Evolutionary conservation across 2,113 vertebrate species (phyloP).

Genomic region (Haemorhous mexicanus): DNA sequence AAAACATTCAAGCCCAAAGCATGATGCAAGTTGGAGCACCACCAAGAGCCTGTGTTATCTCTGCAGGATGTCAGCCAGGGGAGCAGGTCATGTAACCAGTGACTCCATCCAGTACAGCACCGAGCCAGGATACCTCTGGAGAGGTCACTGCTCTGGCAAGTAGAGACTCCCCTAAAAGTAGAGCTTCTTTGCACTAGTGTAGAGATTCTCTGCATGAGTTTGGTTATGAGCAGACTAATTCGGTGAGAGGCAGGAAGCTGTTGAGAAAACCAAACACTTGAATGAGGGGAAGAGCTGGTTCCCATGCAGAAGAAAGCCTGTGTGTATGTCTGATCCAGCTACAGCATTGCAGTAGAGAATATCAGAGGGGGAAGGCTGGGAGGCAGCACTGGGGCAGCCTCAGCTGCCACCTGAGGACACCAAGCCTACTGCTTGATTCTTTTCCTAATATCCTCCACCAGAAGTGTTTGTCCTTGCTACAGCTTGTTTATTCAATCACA

Average conservation of each 20-base stretch:
- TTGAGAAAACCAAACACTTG: not conserved
- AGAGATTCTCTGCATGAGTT: not conserved
- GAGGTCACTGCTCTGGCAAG: not conserved
- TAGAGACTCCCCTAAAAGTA: not conserved
- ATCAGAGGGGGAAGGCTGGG: not conserved
- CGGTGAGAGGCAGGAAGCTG: not conserved
- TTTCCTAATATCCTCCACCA: not conserved
- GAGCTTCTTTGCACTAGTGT: not conserved
- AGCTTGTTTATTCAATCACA: not conserved
- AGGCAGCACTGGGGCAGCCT: not conserved
- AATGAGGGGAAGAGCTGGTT: not conserved
- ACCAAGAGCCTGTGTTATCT: fast-evolving
- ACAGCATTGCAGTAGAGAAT: not conserved
- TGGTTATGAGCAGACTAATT: not conserved
- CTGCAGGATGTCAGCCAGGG: not conserved
- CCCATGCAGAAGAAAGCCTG: not conserved
- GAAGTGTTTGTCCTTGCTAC: not conserved
- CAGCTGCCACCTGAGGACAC: not conserved
- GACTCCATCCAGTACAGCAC: not conserved
- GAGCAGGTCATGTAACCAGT: not conserved
- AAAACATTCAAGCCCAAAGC: not conserved
- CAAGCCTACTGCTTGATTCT: not conserved
- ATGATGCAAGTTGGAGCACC: not conserved
- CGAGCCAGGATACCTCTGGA: not conserved
- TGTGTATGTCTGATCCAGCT: not conserved